Conservation (phyloP, 2,797 vertebrate genomes). For the Pseudocheirus occidentalis region DNA sequence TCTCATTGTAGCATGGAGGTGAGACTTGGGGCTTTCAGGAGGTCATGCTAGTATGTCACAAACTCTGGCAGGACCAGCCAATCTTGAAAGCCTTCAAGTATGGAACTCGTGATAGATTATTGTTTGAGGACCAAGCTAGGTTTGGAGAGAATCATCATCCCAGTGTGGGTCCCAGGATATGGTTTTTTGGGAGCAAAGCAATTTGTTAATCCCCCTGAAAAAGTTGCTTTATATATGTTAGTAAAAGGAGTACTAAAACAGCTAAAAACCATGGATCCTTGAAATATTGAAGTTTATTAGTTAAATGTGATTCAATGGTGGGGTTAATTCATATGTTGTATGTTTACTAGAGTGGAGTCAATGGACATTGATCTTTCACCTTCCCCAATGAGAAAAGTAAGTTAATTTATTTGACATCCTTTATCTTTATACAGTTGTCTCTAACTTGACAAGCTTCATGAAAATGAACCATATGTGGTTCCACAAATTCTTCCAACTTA, state of each 20-base stretch:
- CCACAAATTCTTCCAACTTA: background rate
- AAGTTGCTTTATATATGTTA: background rate
- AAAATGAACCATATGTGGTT: background rate
- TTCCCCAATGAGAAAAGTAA: constrained; percentile 80
- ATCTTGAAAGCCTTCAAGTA: background rate
- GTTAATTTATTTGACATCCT: fast-evolving
- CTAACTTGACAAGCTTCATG: background rate
- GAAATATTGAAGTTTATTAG: background rate
- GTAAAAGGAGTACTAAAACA: background rate
- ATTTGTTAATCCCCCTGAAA: background rate
- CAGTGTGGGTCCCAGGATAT: background rate
- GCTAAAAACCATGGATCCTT: background rate
- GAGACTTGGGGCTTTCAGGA: background rate
- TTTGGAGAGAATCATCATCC: too few species aligned
- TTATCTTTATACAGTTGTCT: background rate
- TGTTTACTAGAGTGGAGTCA: constrained; percentile 76
- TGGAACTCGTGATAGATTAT: background rate
- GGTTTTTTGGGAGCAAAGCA: background rate
- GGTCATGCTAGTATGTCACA: background rate
- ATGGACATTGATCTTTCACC: constrained; percentile 80
- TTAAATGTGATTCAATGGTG: background rate
- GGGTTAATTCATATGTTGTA: constrained; percentile 22
- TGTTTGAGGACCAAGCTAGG: background rate
- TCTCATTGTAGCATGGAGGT: background rate
- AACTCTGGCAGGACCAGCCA: background rate